Evolutionary conservation across 2,113 vertebrate species (phyloP), one percentile per base, ranked within the genome.

Genomic region (Tor tambroides): DNA sequence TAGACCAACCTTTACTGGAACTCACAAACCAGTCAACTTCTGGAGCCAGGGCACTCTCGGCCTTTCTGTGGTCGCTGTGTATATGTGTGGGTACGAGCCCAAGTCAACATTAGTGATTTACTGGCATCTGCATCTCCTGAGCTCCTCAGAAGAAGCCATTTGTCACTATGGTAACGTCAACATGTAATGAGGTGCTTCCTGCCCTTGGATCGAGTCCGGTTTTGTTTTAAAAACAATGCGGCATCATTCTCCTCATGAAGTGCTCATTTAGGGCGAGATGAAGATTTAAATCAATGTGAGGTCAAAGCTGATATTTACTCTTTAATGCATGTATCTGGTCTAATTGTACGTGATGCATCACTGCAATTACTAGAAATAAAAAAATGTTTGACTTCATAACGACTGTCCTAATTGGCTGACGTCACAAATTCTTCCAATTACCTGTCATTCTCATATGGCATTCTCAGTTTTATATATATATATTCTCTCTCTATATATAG

Each of bases 1-100:
- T 85, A 87, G 86, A 82, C 84, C 88, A 87, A 85, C 72, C 86
- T 93, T 95, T 95, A 94, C 95, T 92, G 94, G 95, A 95, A 95
- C 90, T 92, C 46, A n/a, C 85, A 94, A 94, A 93, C 87, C 89
- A 90, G 89, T 88, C 87, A 86, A 90, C 87, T 88, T 90, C 80
- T 86, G 59, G 75, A 83, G 80, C 49, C 61, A 88, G 76, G 78
- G 49, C 79, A 80, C 87, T 86, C 87, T 88, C 86, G 54, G 89
- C 89, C 76, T 90, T 88, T 90, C 85, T 90, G 89, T 88, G 89
- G 89, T 90, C 89, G 67, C 54, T 71, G 82, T 78, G 49, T 86
- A 79, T 85, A 84, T 80, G 83, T 85, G 88, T 72, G 84, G 84
- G 49, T 82, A 80, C 74, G 56, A 49, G 71, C 61, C 71, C 49